Base-by-base conservation (phyloP, 2,888 invertebrate genomes). In the Rhamnusium bicolor region DNA sequence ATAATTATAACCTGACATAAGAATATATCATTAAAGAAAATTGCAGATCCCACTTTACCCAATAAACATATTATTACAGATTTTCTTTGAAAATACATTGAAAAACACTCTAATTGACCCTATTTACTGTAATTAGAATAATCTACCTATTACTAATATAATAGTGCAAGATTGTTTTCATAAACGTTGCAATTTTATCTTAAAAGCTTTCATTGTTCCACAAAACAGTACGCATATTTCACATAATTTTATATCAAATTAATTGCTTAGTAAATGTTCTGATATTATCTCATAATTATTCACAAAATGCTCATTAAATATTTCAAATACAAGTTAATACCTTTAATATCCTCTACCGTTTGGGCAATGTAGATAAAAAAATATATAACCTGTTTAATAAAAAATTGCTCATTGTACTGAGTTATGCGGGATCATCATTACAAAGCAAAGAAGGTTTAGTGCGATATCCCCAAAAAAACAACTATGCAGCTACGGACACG, bases 191-290 rank as follows among this genome's bases (percentile, higher is more conserved):
- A 53, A n/a, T 32, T 19, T 66, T 68, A 75, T 73, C 73, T 73
- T 68, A 71, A 75, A 65, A 53, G 63, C 24, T 49, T 69, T 62
- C 68, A 73, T 73, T 75, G 75, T 75, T 73, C 27, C 27, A 62
- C 56, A 75, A 74, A 70, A 68, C 19, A 69, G 68, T 76, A 74
- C 74, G 24, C 74, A 72, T 74, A 60, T 74, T 72, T 69, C 49
- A 65, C 16, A 66, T 66, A 68, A 60, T 40, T 67, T 61, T 51
- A 16, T 14, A 63, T 47, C 40, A 63, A 47, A 49, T 46, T 63
- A 63, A 63, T 63, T 63, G 21, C n/a, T 47, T 49, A 49, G 51
- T 63, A 51, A 63, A 27, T 63, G n/a, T 47, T 21, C 49, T 10
- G 63, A 63, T 51, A n/a, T 49, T 51, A 63, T 63, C 63, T 40